These are phyloP conservation scores for Nesogale talazaci DNA, from an alignment of 2,113 vertebrate species.

Conservation along the genomic window DNA sequence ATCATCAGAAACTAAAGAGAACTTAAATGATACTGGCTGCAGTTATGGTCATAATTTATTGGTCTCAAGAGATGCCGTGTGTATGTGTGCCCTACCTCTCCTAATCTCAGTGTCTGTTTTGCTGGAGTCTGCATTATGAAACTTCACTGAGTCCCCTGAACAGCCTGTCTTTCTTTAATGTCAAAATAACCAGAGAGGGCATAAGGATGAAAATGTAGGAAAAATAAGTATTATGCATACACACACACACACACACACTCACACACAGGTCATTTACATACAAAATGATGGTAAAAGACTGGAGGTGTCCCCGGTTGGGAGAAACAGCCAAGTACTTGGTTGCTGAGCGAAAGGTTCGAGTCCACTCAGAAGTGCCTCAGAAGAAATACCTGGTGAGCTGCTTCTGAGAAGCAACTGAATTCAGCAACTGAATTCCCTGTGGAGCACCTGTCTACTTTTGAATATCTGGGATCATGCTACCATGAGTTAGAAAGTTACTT, in stretches of 20 bases:
- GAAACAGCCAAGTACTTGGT: background rate
- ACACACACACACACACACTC: no score
- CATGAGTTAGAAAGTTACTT: background rate
- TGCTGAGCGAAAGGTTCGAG: background rate
- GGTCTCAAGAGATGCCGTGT: slow-evolving; percentile 60
- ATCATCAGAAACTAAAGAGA: slow-evolving; percentile 83
- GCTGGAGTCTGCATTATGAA: slow-evolving; percentile 71
- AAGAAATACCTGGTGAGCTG: background rate
- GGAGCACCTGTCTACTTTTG: background rate
- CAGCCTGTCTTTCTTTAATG: slow-evolving; percentile 63
- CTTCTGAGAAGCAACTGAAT: no score
- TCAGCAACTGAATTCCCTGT: no score
- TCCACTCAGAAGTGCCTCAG: background rate
- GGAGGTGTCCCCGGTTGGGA: background rate
- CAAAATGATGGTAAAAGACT: background rate
- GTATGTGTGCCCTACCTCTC: slow-evolving; percentile 49
- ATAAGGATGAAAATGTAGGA: background rate
- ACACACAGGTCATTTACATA: no score
- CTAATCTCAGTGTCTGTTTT: slow-evolving; percentile 72
- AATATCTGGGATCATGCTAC: background rate
- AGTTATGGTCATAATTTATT: slow-evolving; percentile 79
- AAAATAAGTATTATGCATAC: slow-evolving; percentile 32
- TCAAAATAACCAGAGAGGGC: slow-evolving; percentile 41
- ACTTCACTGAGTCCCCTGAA: slow-evolving; percentile 31
- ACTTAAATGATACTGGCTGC: slow-evolving; percentile 80